Percentiles rank a stretch among this genome's conserved stretches.
Conservation (phyloP, 2,888 invertebrate genomes). For the Drosophila borborema region DNA sequence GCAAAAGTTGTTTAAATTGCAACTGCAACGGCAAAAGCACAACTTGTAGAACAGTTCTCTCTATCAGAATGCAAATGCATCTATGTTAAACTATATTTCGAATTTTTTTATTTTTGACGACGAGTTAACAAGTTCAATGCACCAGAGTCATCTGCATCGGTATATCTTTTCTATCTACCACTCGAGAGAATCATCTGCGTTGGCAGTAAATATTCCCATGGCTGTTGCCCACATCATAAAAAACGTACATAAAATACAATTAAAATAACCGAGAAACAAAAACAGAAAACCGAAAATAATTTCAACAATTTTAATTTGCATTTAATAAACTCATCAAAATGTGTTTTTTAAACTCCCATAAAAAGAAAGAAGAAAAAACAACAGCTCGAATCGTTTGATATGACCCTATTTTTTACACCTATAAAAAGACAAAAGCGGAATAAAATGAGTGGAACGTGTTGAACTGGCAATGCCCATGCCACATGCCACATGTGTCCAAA, state of each 20-base stretch:
- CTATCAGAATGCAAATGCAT: background rate
- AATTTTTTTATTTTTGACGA: background rate
- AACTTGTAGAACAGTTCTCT: background rate
- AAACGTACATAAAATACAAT: slow-evolving; percentile 67
- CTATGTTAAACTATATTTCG: background rate
- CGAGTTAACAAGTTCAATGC: slow-evolving; percentile 34
- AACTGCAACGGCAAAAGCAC: background rate
- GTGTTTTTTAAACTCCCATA: slow-evolving; percentile 57
- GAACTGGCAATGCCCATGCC: slow-evolving; percentile 43
- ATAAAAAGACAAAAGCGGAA: slow-evolving; percentile 57
- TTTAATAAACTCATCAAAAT: slow-evolving; percentile 75
- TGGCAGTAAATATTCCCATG: slow-evolving; percentile 24
- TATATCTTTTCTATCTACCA: slow-evolving; percentile 44
- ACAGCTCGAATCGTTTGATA: slow-evolving; percentile 68
- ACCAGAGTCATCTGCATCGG: slow-evolving; percentile 15
- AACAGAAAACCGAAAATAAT: slow-evolving; percentile 21
- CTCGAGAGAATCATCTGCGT: slow-evolving; percentile 36
- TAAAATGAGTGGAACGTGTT: slow-evolving; percentile 33
- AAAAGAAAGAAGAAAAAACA: slow-evolving; percentile 13
- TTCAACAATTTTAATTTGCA: slow-evolving; percentile 78
- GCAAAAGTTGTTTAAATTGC: slow-evolving; percentile 33
- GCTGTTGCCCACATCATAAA: slow-evolving; percentile 51
- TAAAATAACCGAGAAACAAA: slow-evolving; percentile 35
- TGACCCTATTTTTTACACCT: slow-evolving; percentile 78
- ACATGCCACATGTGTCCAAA: slow-evolving; percentile 73